Evolutionary conservation across 2,113 vertebrate species (phyloP), one percentile per base, ranked within the genome.

Genomic region (Theristicus caerulescens): DNA sequence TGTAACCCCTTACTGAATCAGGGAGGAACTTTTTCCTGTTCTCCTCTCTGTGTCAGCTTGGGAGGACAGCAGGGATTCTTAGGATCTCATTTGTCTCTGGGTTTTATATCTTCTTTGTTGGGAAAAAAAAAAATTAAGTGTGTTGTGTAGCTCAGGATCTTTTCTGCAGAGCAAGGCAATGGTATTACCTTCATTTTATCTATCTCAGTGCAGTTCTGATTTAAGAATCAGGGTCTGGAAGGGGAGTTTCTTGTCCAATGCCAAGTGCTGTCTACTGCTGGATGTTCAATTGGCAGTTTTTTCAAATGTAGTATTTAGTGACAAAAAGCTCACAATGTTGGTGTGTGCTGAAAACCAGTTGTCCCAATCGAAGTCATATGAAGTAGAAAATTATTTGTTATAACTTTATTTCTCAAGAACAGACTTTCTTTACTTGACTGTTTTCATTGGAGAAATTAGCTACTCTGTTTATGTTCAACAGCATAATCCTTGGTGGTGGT

Each of bases 321-420:
- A 22, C 26, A 21, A 70, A 79, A 88, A 49, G 3, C 4, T 52
- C 9, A 40, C 0, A 2, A 3, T 38, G 12, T 10, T n/a, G 5
- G 5, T 38, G 19, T 73, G 2, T 64, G 32, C n/a, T 90, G 42
- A 42, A 78, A 73, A 32, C 10, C 12, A 36, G 1, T 73, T 46
- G 25, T 80, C 42, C 8, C 32, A 66, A 2, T 32, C 3, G 0
- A 77, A 73, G 25, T 78, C 46, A 15, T 16, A 25, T 14, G 58
- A 82, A 65, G 61, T 19, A 44, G 32, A 17, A 69, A 31, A 65
- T 21, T 47, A 38, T 55, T 93, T 38, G 5, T 38, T 77, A n/a
- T 7, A 15, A 55, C 32, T 40, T 49, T 8, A 4, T 21, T 81
- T 86, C 85, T 70, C 21, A 81, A 44, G 11, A 72, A 36, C 7